Percentiles rank a stretch among this genome's conserved stretches.
These are phyloP conservation scores for Epinephelus moara DNA, from an alignment of 2,113 vertebrate genomes.

Conservation along the genomic window DNA sequence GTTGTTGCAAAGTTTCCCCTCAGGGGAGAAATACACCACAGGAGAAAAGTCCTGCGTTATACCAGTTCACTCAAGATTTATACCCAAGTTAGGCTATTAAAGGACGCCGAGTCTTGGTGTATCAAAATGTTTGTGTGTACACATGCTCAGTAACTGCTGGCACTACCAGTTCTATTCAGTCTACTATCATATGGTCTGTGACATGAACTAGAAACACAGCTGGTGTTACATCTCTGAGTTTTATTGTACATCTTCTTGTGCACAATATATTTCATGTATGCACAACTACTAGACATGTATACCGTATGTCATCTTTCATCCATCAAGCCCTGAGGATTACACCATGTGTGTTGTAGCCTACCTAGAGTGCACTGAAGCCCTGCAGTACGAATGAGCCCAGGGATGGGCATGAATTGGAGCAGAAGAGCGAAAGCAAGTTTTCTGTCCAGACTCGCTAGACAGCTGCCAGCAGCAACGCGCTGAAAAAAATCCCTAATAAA, in stretches of 20 bases:
- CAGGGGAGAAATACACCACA: neutral
- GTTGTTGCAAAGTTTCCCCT: slow-evolving; percentile 1
- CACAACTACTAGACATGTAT: slow-evolving; percentile 10
- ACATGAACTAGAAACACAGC: slow-evolving; percentile 36
- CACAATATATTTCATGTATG: slow-evolving; percentile 26
- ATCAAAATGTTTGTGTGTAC: neutral
- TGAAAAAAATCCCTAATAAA: slow-evolving; percentile 10
- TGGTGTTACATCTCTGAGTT: slow-evolving; percentile 28
- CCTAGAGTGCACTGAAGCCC: slow-evolving; percentile 42
- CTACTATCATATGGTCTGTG: slow-evolving; percentile 1
- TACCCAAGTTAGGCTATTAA: neutral
- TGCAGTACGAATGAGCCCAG: slow-evolving; percentile 42
- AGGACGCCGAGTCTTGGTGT: neutral
- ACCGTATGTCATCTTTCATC: slow-evolving; percentile 44
- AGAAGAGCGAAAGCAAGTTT: slow-evolving; percentile 67
- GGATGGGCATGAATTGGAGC: slow-evolving; percentile 73
- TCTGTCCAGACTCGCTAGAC: slow-evolving; percentile 46
- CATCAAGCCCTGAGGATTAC: slow-evolving; percentile 51
- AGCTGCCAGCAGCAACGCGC: slow-evolving; percentile 48
- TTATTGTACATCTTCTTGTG: slow-evolving; percentile 3
- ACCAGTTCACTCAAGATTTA: neutral
- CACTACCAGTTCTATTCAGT: neutral
- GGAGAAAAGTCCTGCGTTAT: neutral
- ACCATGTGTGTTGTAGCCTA: slow-evolving; percentile 33
- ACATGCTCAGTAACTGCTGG: neutral